These are phyloP conservation scores for Philopotamus ludificatus DNA, from an alignment of 1,140 invertebrate species.

Conservation along the genomic window DNA sequence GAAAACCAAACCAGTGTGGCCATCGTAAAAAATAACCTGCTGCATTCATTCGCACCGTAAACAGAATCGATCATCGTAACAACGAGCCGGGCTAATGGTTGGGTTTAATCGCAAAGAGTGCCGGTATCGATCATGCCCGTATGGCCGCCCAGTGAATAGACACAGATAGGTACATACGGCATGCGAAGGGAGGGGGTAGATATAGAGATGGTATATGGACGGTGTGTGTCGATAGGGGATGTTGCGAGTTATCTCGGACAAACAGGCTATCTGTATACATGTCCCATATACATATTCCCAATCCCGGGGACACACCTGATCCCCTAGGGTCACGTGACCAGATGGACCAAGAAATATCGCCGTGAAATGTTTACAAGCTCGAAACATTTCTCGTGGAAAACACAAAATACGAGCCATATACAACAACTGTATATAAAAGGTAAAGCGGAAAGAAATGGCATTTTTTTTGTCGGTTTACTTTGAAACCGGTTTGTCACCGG, in stretches of 20 bases:
- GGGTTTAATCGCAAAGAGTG: too few relatives aligned
- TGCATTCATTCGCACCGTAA: too few relatives aligned
- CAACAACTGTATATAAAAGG: too few relatives aligned
- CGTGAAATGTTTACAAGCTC: neutral
- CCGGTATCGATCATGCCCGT: neutral
- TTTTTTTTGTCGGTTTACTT: too few relatives aligned
- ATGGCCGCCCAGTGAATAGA: too few relatives aligned
- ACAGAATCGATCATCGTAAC: too few relatives aligned
- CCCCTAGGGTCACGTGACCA: neutral
- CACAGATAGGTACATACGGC: too few relatives aligned
- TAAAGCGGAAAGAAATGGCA: too few relatives aligned
- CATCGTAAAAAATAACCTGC: too few relatives aligned
- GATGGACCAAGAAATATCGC: neutral
- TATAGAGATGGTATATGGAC: neutral
- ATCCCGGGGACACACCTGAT: neutral
- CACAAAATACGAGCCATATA: too few relatives aligned
- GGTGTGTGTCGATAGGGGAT: neutral
- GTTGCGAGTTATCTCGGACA: neutral
- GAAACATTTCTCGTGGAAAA: neutral
- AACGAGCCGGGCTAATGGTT: too few relatives aligned
- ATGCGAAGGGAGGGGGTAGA: neutral
- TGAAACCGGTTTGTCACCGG: too few relatives aligned
- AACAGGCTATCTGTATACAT: constrained; percentile 6
- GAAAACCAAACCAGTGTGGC: neutral
- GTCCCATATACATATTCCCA: neutral